These are phyloP conservation scores for Epicauta chinensis DNA, from an alignment of 1,140 invertebrate genomes.

Conservation along the genomic window DNA sequence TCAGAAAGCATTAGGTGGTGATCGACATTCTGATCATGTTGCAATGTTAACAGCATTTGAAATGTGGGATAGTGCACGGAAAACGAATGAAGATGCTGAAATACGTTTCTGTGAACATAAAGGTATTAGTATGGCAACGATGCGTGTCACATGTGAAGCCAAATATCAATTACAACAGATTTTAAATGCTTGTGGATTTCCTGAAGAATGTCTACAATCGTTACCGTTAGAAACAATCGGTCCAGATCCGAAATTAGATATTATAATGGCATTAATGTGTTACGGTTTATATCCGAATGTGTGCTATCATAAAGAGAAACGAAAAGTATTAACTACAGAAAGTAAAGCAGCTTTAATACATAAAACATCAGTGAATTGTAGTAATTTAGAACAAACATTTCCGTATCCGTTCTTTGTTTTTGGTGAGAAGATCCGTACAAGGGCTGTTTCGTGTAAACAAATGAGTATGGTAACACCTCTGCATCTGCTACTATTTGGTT, in stretches of 20 bases:
- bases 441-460: slow-evolving; percentile 95
- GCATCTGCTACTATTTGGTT: slow-evolving; percentile 88
- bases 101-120: slow-evolving; percentile 85
- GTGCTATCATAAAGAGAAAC: slow-evolving; percentile 90
- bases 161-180: slow-evolving; percentile 88
- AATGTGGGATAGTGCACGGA: slow-evolving; percentile 75
- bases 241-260: slow-evolving; percentile 75
- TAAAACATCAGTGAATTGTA: slow-evolving; percentile 96
- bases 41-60: slow-evolving; percentile 91
- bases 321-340: slow-evolving; percentile 92
- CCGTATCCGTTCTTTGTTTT: slow-evolving; percentile 96
- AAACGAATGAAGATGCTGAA: slow-evolving; percentile 74
- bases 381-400: slow-evolving; percentile 75
- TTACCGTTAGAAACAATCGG: slow-evolving; percentile 68
- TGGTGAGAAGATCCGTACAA: slow-evolving; percentile 94
- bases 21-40: slow-evolving; percentile 87
- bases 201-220: slow-evolving; percentile 75
- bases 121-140: slow-evolving; percentile 78
- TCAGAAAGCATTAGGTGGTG: slow-evolving; percentile 78
- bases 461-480: slow-evolving; percentile 95
- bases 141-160: slow-evolving; percentile 86
- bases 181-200: slow-evolving; percentile 75
- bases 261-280: slow-evolving; percentile 77
- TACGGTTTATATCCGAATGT: slow-evolving; percentile 96
- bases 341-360: slow-evolving; percentile 90